Base-by-base conservation (phyloP, 2,113 vertebrate species). In the Campylorhamphus procurvoides region DNA sequence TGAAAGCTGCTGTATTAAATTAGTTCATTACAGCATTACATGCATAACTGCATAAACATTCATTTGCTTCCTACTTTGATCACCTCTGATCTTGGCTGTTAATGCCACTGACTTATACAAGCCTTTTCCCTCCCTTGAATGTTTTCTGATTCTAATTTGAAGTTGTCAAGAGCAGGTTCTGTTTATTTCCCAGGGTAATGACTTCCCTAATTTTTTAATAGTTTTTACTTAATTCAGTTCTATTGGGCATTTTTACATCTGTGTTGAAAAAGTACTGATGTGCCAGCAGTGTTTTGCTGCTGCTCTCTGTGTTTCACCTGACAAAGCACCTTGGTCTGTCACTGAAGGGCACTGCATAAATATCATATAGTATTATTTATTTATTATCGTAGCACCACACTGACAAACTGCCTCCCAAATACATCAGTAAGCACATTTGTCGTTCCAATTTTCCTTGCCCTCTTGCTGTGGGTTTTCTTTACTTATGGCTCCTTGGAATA, bases 1-100 rank as follows among this genome's bases (percentile, higher is more conserved):
- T 78, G 92, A 86, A 90, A 91, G 39, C 47, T 94, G 75, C 77
- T 96, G 22, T 25, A 84, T 92, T 75, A 86, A 86, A 90, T 89
- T 81, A 90, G 63, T 87, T 90, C 90, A 68, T 84, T 92, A 77
- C n/a, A 62, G 16, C 78, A 60, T 68, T 92, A 78, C 92, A 84
- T 81, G 88, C 59, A 58, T 44, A 94, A 59, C 60, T 95, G 72
- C 56, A 64, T 90, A 89, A 95, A 68, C 76, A 92, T 89, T 53
- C 49, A 78, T 93, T 95, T 87, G 56, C 64, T 90, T 63, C 19
- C 52, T 84, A 3, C 76, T 96, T 93, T 89, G 76, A 92, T 93
- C 90, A 88, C 92, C 86, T 89, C 76, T 80, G 88, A 68, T 88
- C 83, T 29, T 71, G 64, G 56, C 52, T 90, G 29, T 83, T 90